A percentile compares a stretch with the other conserved stretches of the same genome.
Conservation (phyloP, 2,888 invertebrate genomes). For the Prionchulus punctatus region DNA sequence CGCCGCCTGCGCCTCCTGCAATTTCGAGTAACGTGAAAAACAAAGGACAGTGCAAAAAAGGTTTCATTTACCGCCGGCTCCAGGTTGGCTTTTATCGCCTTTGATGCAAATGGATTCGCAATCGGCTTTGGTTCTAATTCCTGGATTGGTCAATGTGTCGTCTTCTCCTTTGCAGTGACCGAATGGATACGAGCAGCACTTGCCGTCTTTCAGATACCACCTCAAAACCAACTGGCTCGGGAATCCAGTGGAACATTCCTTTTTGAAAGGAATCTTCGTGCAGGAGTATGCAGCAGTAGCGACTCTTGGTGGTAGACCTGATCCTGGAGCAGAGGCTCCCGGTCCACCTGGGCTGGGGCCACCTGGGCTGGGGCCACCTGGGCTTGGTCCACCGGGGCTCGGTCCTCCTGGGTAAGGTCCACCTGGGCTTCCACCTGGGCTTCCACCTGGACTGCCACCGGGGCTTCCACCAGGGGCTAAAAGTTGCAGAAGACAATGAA, state of each 20-base stretch:
- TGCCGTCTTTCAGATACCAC: slow-evolving; percentile 5
- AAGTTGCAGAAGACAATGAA: no score
- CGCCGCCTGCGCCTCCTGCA: not conserved
- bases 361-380: not conserved
- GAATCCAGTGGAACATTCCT: not conserved
- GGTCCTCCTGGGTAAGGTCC: not conserved
- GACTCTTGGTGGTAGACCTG: not conserved
- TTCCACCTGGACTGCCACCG: no score
- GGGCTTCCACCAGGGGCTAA: no score
- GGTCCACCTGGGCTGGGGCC: not conserved
- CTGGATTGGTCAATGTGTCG: not conserved
- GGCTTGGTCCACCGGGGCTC: not conserved
- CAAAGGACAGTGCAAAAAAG: no score
- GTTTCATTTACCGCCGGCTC: not conserved
- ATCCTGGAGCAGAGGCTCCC: not conserved
- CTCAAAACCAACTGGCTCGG: not conserved
- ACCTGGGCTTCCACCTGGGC: no score
- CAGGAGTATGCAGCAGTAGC: not conserved
- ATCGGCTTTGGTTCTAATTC: not conserved
- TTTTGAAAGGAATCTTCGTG: not conserved
- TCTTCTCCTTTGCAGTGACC: slow-evolving; percentile 5
- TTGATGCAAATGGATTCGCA: slow-evolving; percentile 3
- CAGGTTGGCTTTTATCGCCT: no score
- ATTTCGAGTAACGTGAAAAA: not conserved
- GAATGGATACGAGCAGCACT: slow-evolving; percentile 3